phyloP scores from a whole-genome alignment of 1,140 invertebrate genomes.

The Habropoda laboriosa region DNA sequence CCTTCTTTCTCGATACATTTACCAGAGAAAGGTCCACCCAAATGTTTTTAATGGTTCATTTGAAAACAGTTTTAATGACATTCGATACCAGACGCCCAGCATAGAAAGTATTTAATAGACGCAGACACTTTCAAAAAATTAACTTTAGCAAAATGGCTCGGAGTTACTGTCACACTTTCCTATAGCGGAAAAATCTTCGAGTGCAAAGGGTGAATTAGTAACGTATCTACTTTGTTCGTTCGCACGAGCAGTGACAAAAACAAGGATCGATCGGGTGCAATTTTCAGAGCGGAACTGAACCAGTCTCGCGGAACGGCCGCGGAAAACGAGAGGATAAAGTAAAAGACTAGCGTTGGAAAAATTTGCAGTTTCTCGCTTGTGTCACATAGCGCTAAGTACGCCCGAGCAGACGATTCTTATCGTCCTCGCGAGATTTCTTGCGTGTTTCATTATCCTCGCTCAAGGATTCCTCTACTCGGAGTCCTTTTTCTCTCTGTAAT shows the following conservation, averaged over 20 bases:
- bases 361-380: background rate
- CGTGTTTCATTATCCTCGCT: constrained; percentile 6
- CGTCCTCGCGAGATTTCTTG: background rate
- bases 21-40: too few species aligned
- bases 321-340: background rate
- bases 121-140: too few species aligned
- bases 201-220: too few species aligned
- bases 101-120: too few species aligned
- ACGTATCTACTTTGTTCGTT: constrained; percentile 14
- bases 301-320: constrained; percentile 13
- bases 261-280: constrained; percentile 7
- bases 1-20: too few species aligned
- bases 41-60: too few species aligned
- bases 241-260: constrained; percentile 14
- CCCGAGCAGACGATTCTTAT: background rate
- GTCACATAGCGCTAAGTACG: background rate
- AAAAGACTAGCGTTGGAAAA: constrained; percentile 2
- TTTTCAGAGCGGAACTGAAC: constrained; percentile 54
- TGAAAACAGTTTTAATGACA: too few species aligned
- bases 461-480: background rate
- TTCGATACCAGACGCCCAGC: too few species aligned
- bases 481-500: background rate
- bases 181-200: too few species aligned
- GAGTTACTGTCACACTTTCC: too few species aligned
- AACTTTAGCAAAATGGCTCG: too few species aligned